phyloP scores from a whole-genome alignment of 2,888 invertebrate species.

The Selenia dentaria region DNA sequence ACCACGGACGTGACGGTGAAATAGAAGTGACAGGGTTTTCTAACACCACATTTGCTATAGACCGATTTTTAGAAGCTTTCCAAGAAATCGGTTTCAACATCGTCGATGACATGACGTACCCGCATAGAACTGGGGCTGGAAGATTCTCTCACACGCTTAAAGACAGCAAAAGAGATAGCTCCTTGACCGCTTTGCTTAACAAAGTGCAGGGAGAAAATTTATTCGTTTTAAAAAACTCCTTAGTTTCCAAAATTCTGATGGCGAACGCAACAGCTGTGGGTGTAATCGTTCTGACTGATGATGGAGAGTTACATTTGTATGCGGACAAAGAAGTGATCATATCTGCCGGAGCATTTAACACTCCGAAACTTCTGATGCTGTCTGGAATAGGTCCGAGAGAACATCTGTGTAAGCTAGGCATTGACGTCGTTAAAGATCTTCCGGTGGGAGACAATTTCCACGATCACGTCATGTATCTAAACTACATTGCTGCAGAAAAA shows the following conservation, averaged over 20 bases:
- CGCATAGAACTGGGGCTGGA: constrained; percentile 59
- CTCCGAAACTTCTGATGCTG: constrained; percentile 62
- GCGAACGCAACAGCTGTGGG: constrained; percentile 53
- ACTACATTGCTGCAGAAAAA: constrained; percentile 52
- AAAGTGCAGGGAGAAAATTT: constrained; percentile 49
- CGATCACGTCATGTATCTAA: constrained; percentile 65
- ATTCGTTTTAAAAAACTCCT: constrained; percentile 52
- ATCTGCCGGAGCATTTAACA: constrained; percentile 68
- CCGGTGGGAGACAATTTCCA: constrained; percentile 69
- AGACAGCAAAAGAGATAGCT: constrained; percentile 57
- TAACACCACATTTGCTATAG: constrained; percentile 40
- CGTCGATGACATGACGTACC: constrained; percentile 69
- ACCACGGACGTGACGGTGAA: constrained; percentile 59
- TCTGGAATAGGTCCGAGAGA: constrained; percentile 66
- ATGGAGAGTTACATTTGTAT: constrained; percentile 43
- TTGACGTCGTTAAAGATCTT: constrained; percentile 52
- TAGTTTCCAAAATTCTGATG: constrained; percentile 56
- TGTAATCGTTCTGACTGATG: constrained; percentile 42
- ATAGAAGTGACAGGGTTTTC: constrained; percentile 60
- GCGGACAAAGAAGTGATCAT: constrained; percentile 60
- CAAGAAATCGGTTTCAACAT: constrained; percentile 56
- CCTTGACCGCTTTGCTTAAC: constrained; percentile 58
- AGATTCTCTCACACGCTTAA: constrained; percentile 66
- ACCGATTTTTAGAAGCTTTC: constrained; percentile 57
- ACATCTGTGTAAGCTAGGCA: constrained; percentile 47